Base-by-base conservation (phyloP, 2,113 vertebrate species). In the Protobothrops flavoviridis region DNA sequence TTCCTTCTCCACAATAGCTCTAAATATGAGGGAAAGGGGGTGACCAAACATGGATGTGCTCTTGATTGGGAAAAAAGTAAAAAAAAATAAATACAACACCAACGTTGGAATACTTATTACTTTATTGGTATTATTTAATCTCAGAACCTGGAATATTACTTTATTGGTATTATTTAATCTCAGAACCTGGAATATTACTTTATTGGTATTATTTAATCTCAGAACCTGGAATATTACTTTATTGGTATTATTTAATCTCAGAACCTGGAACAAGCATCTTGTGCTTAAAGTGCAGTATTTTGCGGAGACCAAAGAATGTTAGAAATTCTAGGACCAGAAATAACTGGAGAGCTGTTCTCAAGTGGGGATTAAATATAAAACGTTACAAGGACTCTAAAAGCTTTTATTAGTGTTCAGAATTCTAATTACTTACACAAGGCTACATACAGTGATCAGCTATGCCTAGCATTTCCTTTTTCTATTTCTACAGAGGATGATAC, bases 1-100 rank as follows among this genome's bases (percentile, higher is more conserved):
- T 94, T 61, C 4, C 88, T 61, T 8, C 88, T 92, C 93, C 94
- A 89, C 86, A 96, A 91, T 87, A 90, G 0, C 88, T 61, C 23
- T 0, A 0, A 3, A 81, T 12, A 53, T 13, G 61, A 24, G 24
- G 9, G 69, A 21, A 39, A 26, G 3, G 6, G 5, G 43, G n/a
- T 12, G 13, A 50, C 55, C 69, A 92, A 88, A 92, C 43, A 74
- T 45, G 23, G 50, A 43, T 43, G 50, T 45, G 6, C 24, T 56
- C 15, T 69, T 88, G 57, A 93, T 92, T 94, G 15, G 2, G 90
- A 94, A 86, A 0, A 11, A 52, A 15, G 24, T 24, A 2, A 69
- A 39, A 74, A 39, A 33, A 57, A 20, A 21, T 1, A 57, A 7
- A 69, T 12, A 12, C 92, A 21, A 26, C 92, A 91, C 90, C 90